Percentiles rank a stretch among this genome's conserved stretches.
Conservation (phyloP, 1,140 invertebrate genomes). For the Heliconius nattereri region DNA sequence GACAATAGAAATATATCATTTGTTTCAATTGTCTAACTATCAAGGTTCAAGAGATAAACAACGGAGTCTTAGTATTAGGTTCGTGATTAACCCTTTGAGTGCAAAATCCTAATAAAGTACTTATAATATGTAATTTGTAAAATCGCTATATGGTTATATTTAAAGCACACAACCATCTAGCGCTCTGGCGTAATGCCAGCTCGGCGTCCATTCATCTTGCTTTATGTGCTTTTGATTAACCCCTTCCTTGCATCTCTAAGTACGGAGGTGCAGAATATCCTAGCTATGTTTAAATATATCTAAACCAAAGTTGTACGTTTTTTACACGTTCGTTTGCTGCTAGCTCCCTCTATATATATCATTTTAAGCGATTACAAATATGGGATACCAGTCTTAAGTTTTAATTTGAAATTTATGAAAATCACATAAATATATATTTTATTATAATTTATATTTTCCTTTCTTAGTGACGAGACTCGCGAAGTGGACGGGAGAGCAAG, state of each 20-base stretch:
- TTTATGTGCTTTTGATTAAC: slow-evolving; percentile 63
- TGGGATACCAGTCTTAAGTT: no score
- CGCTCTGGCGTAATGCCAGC: slow-evolving; percentile 50
- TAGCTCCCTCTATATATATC: no score
- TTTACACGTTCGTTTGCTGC: background rate
- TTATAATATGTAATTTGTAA: background rate
- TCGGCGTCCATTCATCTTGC: slow-evolving; percentile 43
- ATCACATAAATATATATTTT: background rate
- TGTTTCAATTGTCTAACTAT: no score
- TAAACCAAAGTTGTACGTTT: background rate
- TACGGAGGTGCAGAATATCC: background rate
- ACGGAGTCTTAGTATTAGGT: no score
- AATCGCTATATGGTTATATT: background rate
- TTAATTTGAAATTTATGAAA: no score
- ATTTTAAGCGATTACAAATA: no score
- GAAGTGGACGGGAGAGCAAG: slow-evolving; percentile 85
- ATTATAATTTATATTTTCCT: background rate
- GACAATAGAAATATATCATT: no score
- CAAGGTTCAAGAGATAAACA: no score
- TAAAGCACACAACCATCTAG: slow-evolving; percentile 14
- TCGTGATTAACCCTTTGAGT: no score
- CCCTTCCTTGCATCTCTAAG: slow-evolving; percentile 34
- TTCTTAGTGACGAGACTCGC: slow-evolving; percentile 82
- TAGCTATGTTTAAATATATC: background rate
- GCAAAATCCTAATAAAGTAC: no score